Evolutionary conservation across 2,797 vertebrate species (phyloP).

Genomic region (Streptopelia turtur): DNA sequence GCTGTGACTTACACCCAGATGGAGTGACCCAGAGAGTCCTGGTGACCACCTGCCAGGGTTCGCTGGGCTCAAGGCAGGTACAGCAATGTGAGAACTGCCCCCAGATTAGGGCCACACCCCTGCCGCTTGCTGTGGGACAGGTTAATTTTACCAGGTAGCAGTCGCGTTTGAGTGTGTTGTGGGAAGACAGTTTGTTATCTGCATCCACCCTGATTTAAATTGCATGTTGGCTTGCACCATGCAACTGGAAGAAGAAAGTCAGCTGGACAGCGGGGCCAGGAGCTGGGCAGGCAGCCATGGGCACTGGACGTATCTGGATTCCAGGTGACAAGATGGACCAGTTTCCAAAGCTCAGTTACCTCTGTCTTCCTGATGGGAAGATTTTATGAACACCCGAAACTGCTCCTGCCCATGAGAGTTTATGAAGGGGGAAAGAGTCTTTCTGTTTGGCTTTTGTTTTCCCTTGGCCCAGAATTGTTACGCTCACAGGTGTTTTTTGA

Average conservation of each 20-base stretch:
- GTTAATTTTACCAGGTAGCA: background rate
- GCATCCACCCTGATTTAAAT: background rate
- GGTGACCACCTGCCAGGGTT: background rate
- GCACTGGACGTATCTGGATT: background rate
- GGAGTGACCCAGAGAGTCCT: rapidly evolving
- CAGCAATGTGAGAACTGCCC: background rate
- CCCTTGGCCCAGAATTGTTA: background rate
- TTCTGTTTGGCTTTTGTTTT: background rate
- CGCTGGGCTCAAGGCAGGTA: background rate
- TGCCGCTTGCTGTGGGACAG: background rate
- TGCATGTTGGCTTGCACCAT: rapidly evolving
- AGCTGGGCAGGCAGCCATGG: background rate
- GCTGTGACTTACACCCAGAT: background rate
- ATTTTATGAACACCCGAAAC: background rate
- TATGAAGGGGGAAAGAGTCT: background rate
- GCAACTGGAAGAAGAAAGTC: background rate
- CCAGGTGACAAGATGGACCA: background rate
- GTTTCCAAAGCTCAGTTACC: background rate
- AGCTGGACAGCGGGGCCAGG: background rate
- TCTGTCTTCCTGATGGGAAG: background rate
- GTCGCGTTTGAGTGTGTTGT: rapidly evolving
- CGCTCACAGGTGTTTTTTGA: background rate
- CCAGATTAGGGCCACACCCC: background rate
- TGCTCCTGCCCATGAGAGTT: background rate
- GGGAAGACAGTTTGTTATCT: background rate